A percentile compares a stretch with the other conserved stretches of the same genome.
phyloP scores from a whole-genome alignment of 2,113 vertebrate genomes.

The Fulmarus glacialis region DNA sequence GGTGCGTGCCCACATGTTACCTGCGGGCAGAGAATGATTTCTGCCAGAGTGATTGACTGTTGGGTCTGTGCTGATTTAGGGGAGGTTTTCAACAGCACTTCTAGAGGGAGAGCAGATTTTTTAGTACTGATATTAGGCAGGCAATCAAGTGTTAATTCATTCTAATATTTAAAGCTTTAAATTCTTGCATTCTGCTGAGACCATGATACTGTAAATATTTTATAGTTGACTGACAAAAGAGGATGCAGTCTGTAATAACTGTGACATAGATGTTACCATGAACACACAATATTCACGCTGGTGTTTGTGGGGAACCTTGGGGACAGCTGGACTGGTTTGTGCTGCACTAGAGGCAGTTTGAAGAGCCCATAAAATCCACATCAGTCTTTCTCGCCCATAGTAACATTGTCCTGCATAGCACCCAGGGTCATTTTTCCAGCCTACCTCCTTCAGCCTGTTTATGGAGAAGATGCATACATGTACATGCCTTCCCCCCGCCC shows the following conservation, averaged over 20 bases:
- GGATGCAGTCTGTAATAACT: not conserved
- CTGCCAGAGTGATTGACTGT: not conserved
- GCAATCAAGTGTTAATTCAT: not conserved
- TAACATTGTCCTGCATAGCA: not conserved
- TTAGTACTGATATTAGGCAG: not conserved
- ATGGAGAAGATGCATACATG: not conserved
- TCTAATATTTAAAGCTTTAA: slow-evolving; percentile 28
- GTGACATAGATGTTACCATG: not conserved
- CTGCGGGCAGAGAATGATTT: not conserved
- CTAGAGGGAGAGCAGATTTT: not conserved
- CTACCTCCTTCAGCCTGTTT: not conserved
- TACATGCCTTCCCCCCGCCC: accelerated
- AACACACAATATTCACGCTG: not conserved
- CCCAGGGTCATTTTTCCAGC: not conserved
- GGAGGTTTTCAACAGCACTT: not conserved
- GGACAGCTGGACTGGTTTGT: not conserved
- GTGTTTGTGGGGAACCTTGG: not conserved
- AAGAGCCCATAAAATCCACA: not conserved
- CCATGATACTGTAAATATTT: not conserved
- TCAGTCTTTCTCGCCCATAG: not conserved
- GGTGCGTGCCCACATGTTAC: not conserved
- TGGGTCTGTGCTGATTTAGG: not conserved
- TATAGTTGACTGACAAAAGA: not conserved
- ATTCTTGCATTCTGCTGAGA: not conserved
- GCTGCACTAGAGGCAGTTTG: not conserved